Percentiles rank a stretch among this genome's conserved stretches.
These are phyloP conservation scores for Oxyura jamaicensis DNA, from an alignment of 2,113 vertebrate genomes.

Conservation along the genomic window DNA sequence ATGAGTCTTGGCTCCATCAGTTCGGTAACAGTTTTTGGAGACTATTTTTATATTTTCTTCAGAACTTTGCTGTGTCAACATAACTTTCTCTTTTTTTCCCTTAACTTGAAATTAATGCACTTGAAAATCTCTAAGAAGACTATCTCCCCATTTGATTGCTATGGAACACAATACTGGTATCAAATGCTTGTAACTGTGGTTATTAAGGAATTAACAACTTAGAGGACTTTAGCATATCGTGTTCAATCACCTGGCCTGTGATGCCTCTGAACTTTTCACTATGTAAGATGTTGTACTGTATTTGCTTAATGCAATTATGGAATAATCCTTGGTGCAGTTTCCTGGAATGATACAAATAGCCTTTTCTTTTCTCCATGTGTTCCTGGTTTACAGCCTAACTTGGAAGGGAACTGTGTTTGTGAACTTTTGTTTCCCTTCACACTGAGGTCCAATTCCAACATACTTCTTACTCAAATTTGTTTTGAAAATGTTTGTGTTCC, in stretches of 20 bases:
- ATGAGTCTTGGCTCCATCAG: neutral
- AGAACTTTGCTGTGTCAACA: neutral
- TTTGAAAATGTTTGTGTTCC: slow-evolving; percentile 3
- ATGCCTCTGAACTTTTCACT: slow-evolving; percentile 11
- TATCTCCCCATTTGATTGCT: neutral
- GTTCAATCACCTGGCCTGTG: neutral
- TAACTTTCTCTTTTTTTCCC: too few relatives aligned
- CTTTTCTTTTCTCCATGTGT: slow-evolving; percentile 54
- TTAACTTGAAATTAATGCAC: neutral
- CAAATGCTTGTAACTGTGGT: neutral
- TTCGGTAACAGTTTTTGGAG: neutral
- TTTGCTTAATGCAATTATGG: slow-evolving; percentile 10
- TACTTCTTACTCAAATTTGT: slow-evolving; percentile 19
- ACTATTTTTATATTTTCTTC: neutral
- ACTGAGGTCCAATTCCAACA: neutral
- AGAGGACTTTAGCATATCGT: neutral
- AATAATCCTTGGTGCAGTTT: slow-evolving; percentile 25
- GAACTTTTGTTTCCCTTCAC: slow-evolving; percentile 18
- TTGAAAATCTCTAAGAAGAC: neutral
- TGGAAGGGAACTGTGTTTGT: slow-evolving; percentile 11
- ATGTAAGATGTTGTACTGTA: slow-evolving; percentile 21
- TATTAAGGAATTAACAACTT: neutral
- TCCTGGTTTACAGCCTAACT: slow-evolving; percentile 46
- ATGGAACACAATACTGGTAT: neutral
- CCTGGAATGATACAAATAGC: slow-evolving; percentile 25